These are phyloP conservation scores for Paradoxurus hermaphroditus DNA, from an alignment of 2,113 vertebrate genomes.

Conservation along the genomic window DNA sequence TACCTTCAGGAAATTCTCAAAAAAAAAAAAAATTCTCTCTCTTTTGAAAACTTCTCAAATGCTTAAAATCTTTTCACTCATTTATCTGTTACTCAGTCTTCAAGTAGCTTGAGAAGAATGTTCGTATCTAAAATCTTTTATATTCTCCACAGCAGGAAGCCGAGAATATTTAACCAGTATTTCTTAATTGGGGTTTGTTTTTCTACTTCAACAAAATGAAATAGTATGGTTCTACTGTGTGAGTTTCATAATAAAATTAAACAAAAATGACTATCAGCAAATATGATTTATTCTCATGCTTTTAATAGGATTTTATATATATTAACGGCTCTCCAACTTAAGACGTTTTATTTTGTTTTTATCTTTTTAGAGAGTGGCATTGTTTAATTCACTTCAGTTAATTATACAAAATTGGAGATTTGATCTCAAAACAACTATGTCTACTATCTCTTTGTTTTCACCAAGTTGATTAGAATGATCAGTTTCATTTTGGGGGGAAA, in stretches of 20 bases:
- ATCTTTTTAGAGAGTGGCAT: neutral
- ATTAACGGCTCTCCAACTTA: neutral
- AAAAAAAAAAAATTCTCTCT: neutral
- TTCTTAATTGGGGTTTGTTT: neutral
- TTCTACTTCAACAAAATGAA: neutral
- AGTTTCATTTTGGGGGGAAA: neutral
- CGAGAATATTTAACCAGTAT: neutral
- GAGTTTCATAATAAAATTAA: neutral
- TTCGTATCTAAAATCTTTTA: neutral
- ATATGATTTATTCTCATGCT: neutral
- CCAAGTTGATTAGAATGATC: neutral
- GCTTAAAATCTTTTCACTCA: neutral
- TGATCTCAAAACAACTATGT: neutral
- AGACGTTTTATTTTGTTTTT: neutral
- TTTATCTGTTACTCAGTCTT: neutral
- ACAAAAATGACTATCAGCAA: constrained; percentile 13
- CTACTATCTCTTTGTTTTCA: neutral
- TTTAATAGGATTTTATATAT: neutral
- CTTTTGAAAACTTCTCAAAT: neutral
- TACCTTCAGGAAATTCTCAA: neutral
- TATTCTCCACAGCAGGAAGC: neutral
- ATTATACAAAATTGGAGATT: neutral
- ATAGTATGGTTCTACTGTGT: neutral
- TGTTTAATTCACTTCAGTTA: neutral
- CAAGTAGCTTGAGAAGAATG: neutral